Evolutionary conservation across 2,888 invertebrate species (phyloP), one percentile per base, ranked within the genome.

Genomic region (Pecten maximus): DNA sequence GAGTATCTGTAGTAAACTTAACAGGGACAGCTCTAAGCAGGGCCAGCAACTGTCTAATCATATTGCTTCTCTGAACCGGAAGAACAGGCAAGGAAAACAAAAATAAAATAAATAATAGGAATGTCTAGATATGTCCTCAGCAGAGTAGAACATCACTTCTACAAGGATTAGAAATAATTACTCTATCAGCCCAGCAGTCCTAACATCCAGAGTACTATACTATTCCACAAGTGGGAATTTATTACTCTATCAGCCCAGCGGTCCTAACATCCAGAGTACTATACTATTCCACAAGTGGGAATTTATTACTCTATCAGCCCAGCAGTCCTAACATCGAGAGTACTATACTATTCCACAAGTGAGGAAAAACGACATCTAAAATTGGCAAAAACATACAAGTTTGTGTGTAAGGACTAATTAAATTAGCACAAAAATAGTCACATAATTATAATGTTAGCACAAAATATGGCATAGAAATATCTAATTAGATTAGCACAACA

Each of bases 401-500:
- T n/a, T n/a, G n/a, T n/a, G n/a, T n/a, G 0, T 19, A 23, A n/a
- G 74, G 74, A 74, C 74, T 74, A 74, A 74, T 74, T 28, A 74
- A 74, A 74, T 74, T 74, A 74, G 74, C 74, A 74, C 74, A 74
- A 74, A 74, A 74, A 54, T 23, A 23, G 8, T 74, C 74, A 74
- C 28, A 74, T 1, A 74, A 74, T 28, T 74, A 54, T 19, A 10
- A 74, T 12, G 74, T 28, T 35, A 74, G 35, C 74, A 74, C 28
- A 74, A 74, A 74, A 28, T 74, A 74, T 74, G 74, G 74, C 74
- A 74, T 74, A 10, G 23, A 74, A 74, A 74, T 74, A 74, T 74
- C 74, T 74, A 74, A 74, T 74, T 74, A 74, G 35, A 74, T 74
- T 74, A 74, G 74, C 74, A 74, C 74, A 74, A 74, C 74, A 74